phyloP scores from a whole-genome alignment of 2,888 invertebrate species.

The Sclerodermus sp. region DNA sequence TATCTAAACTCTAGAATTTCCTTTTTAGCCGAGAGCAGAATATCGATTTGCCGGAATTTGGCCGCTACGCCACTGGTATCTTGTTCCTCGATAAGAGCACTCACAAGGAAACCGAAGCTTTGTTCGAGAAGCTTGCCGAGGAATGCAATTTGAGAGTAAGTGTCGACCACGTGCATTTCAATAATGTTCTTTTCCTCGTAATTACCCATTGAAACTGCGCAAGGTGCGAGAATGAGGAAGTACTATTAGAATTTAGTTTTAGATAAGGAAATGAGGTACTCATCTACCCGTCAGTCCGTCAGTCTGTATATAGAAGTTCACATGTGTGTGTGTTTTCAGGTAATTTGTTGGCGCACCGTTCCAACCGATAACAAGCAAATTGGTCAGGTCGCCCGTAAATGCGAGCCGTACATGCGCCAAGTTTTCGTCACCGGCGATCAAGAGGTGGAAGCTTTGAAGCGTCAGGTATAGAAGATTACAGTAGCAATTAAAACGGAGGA shows the following conservation, averaged over 20 bases:
- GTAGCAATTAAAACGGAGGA: background rate
- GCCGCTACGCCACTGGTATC: conserved; percentile 95
- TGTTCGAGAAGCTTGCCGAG: conserved; percentile 79
- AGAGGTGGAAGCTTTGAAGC: conserved; percentile 65
- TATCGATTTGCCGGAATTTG: conserved; percentile 81
- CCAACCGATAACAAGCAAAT: conserved; percentile 85
- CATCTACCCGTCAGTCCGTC: no score
- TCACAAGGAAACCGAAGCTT: conserved; percentile 77
- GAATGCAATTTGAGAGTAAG: conserved; percentile 72
- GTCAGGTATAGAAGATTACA: no score
- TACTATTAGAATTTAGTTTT: no score
- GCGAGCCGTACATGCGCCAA: conserved; percentile 96
- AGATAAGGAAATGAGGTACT: no score
- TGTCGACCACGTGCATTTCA: no score
- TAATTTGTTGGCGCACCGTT: conserved; percentile 93
- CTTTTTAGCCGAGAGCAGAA: conserved; percentile 62
- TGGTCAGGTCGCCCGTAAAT: conserved; percentile 88
- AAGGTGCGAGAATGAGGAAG: no score
- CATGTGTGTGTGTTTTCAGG: conserved; percentile 51
- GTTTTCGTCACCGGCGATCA: conserved; percentile 78
- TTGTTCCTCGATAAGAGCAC: conserved; percentile 87
- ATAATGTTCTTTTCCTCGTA: no score
- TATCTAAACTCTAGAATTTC: no score
- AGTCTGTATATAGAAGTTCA: background rate
- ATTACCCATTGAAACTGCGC: no score